A percentile compares a stretch with the other conserved stretches of the same genome.
Conservation (phyloP, 1,140 invertebrate species). For the Calephelis nemesis region DNA sequence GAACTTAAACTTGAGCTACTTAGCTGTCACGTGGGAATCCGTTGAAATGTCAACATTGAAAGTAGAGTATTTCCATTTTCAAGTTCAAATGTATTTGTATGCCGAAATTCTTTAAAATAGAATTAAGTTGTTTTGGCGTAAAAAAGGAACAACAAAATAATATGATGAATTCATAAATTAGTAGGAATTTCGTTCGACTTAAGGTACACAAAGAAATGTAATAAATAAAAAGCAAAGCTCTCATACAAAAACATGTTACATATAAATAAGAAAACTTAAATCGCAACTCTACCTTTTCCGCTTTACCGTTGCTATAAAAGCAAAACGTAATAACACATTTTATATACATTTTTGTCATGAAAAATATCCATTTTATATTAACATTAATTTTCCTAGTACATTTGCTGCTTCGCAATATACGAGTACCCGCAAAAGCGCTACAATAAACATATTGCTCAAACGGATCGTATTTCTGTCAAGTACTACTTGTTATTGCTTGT, state of each 20-base stretch:
- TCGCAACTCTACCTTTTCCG: conserved; percentile 12
- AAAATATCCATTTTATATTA: conserved; percentile 19
- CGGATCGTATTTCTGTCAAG: conserved; percentile 59
- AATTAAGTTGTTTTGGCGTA: too few species aligned
- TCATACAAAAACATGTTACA: neutral
- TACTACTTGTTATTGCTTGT: conserved; percentile 42
- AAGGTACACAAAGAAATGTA: too few species aligned
- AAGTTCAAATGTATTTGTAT: too few species aligned
- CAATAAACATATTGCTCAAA: conserved; percentile 51
- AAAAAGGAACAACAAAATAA: too few species aligned
- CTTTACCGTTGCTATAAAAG: neutral
- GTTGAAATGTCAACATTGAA: too few species aligned
- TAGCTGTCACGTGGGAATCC: too few species aligned
- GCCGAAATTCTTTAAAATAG: too few species aligned
- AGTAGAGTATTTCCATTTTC: too few species aligned
- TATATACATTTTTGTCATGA: conserved; percentile 10
- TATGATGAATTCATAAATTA: too few species aligned
- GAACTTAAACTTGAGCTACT: too few species aligned
- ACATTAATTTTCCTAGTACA: conserved; percentile 12
- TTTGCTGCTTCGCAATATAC: conserved; percentile 33
- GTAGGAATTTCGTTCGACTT: too few species aligned
- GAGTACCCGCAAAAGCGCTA: conserved; percentile 42
- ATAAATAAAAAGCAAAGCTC: neutral
- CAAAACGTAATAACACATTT: conserved; percentile 13
- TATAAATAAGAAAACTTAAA: conserved; percentile 1